phyloP scores from a whole-genome alignment of 2,797 vertebrate species.

The Brachyrhaphis roseni region DNA sequence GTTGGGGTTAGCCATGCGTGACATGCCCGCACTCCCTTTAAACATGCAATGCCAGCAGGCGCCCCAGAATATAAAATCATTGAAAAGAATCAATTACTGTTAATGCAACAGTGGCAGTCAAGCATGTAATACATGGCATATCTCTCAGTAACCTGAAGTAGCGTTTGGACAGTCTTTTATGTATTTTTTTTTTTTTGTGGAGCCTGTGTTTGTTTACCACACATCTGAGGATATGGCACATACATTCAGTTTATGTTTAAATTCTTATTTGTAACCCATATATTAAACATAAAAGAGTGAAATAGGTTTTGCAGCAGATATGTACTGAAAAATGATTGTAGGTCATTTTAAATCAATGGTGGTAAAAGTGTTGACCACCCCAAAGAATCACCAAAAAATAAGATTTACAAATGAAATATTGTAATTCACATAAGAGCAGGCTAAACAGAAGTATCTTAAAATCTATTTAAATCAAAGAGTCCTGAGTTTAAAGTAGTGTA shows the following conservation, averaged over 20 bases:
- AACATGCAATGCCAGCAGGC: constrained; percentile 75
- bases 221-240: constrained; percentile 52
- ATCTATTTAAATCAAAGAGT: constrained; percentile 22
- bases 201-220: constrained; percentile 67
- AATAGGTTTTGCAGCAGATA: constrained; percentile 53
- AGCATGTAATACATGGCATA: constrained; percentile 84
- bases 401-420: background rate
- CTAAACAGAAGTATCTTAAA: constrained; percentile 2
- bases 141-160: constrained; percentile 72
- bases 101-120: constrained; percentile 81
- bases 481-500: constrained; percentile 18
- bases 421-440: background rate
- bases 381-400: background rate
- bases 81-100: constrained; percentile 88
- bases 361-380: constrained; percentile 19
- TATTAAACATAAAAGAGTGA: constrained; percentile 58
- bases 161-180: constrained; percentile 72
- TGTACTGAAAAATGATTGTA: constrained; percentile 26
- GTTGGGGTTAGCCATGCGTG: constrained; percentile 73
- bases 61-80: constrained; percentile 73
- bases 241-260: constrained; percentile 46
- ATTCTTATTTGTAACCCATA: constrained; percentile 46
- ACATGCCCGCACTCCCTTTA: constrained; percentile 74
- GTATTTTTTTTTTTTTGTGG: constrained; percentile 40
- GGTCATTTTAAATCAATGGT: constrained; percentile 20